Percentiles rank a stretch among this genome's conserved stretches.
phyloP scores from a whole-genome alignment of 2,113 vertebrate species.

The Pseudopipra pipra region DNA sequence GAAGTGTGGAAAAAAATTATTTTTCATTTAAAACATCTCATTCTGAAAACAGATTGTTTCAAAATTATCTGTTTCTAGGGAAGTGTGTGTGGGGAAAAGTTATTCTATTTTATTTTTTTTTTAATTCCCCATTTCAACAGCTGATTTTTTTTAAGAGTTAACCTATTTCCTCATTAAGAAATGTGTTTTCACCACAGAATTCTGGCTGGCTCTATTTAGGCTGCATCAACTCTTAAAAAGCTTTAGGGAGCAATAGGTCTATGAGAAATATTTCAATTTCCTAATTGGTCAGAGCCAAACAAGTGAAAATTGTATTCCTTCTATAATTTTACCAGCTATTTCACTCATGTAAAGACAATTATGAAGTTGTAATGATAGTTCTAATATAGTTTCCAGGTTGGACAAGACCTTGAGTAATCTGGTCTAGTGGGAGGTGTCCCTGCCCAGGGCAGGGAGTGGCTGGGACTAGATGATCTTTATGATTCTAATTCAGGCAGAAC shows the following conservation, averaged over 20 bases:
- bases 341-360: neutral
- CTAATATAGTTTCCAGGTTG: neutral
- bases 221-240: neutral
- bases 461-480: neutral
- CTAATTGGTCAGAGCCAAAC: neutral
- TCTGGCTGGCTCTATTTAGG: neutral
- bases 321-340: neutral
- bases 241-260: neutral
- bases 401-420: neutral
- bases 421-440: neutral
- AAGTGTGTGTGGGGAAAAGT: neutral
- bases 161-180: neutral
- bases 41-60: neutral
- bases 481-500: neutral
- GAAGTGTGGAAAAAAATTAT: neutral
- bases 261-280: neutral
- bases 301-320: neutral
- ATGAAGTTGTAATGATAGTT: neutral
- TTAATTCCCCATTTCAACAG: neutral
- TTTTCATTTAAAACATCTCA: neutral
- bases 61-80: neutral
- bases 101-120: neutral
- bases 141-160: neutral
- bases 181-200: neutral
- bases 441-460: neutral